Evolutionary conservation across 2,113 vertebrate genomes (phyloP).

Genomic region (Oceanodroma tethys): DNA sequence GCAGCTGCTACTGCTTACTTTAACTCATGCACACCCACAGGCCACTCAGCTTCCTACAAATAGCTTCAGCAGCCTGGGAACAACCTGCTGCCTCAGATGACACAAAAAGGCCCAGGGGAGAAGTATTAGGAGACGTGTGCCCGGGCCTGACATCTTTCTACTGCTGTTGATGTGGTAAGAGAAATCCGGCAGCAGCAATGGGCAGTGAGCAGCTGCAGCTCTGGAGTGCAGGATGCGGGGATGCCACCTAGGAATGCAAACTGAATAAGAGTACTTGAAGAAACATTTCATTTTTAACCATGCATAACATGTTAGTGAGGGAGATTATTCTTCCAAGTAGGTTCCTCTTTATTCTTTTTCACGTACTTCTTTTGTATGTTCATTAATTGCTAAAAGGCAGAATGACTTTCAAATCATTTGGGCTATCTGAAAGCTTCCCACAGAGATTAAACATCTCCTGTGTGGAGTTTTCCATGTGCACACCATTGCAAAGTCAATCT

Average conservation of each 20-base stretch:
- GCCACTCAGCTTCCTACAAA: not conserved
- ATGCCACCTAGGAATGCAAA: not conserved
- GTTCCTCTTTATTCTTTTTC: not conserved
- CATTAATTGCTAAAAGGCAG: constrained; percentile 13
- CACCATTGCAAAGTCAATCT: not conserved
- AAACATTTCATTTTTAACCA: not conserved
- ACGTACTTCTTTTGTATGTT: not conserved
- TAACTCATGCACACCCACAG: not conserved
- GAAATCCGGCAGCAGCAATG: not conserved
- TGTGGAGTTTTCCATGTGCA: not conserved
- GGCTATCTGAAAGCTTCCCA: not conserved
- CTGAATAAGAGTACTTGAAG: not conserved
- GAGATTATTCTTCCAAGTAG: not conserved
- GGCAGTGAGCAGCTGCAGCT: not conserved
- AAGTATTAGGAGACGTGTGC: not conserved
- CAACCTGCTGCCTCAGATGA: not conserved
- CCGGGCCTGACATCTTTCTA: not conserved
- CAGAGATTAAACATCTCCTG: not conserved
- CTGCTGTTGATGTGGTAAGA: not conserved
- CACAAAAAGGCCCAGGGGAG: not conserved
- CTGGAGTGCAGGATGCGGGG: no score
- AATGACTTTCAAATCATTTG: not conserved
- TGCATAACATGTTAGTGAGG: not conserved
- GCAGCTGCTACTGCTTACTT: not conserved
- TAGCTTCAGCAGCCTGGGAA: not conserved